Conservation (phyloP, 2,797 vertebrate genomes). For the Dendrocincla tyrannina region DNA sequence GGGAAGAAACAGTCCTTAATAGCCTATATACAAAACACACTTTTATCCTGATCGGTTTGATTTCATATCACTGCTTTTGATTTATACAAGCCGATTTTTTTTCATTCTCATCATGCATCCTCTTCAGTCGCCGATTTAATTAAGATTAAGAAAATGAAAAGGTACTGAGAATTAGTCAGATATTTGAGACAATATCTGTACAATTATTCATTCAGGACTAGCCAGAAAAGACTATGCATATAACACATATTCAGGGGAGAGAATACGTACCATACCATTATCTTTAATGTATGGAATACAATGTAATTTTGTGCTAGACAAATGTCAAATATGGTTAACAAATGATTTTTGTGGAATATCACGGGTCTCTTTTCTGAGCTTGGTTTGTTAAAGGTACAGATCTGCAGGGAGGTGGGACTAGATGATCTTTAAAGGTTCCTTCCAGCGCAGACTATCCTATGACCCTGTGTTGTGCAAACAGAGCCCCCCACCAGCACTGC, state of each 20-base stretch:
- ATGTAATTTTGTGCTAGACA: not conserved
- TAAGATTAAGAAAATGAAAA: slow-evolving; percentile 71
- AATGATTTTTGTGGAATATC: not conserved
- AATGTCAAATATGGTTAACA: not conserved
- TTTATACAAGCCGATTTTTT: slow-evolving; percentile 1
- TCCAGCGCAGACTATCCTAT: not conserved
- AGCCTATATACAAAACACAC: not conserved
- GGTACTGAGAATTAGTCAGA: slow-evolving; percentile 17
- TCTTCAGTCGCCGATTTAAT: slow-evolving; percentile 70
- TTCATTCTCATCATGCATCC: not conserved
- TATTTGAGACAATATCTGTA: slow-evolving; percentile 26
- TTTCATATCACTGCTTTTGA: slow-evolving; percentile 51
- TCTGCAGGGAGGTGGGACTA: not conserved
- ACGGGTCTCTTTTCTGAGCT: not conserved
- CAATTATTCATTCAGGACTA: slow-evolving; percentile 21
- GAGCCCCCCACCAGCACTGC: not conserved
- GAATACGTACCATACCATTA: not conserved
- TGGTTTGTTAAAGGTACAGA: accelerated
- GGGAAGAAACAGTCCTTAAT: not conserved
- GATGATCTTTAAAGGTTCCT: too few relatives aligned
- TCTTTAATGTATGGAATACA: not conserved
- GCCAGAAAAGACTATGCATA: not conserved
- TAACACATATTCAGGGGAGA: not conserved
- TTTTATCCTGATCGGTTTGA: slow-evolving; percentile 6
- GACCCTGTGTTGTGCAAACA: not conserved